Conservation (phyloP, 2,888 invertebrate genomes). For the Rhamnusium bicolor region DNA sequence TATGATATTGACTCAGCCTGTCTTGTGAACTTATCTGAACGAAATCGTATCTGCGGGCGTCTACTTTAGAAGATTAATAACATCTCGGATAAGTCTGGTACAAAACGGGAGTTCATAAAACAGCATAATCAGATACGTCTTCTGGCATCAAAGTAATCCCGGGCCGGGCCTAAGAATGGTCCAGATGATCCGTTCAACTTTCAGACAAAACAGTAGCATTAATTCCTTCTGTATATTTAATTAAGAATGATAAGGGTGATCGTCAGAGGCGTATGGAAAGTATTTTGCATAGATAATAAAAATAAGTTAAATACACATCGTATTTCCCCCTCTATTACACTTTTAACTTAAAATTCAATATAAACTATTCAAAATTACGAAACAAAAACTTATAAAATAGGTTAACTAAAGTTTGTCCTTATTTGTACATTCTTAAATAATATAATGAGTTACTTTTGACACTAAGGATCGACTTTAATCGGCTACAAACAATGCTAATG, state of each 20-base stretch:
- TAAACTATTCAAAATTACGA: too few species aligned
- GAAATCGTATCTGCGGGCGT: slow-evolving; percentile 44
- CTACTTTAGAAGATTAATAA: slow-evolving; percentile 47
- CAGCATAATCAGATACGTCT: slow-evolving; percentile 27
- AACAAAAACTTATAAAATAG: too few species aligned
- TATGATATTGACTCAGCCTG: slow-evolving; percentile 45
- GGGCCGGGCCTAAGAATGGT: not conserved
- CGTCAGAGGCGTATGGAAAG: not conserved
- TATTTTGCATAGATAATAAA: not conserved
- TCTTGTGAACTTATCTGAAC: slow-evolving; percentile 40
- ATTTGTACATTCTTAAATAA: too few species aligned
- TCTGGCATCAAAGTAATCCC: slow-evolving; percentile 26
- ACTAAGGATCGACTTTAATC: too few species aligned
- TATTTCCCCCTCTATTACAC: too few species aligned
- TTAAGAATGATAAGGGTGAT: slow-evolving; percentile 22
- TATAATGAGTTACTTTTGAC: too few species aligned
- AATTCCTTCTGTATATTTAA: slow-evolving; percentile 26
- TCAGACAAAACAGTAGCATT: slow-evolving; percentile 21
- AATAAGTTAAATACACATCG: too few species aligned
- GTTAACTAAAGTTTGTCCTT: too few species aligned
- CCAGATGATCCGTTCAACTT: slow-evolving; percentile 6
- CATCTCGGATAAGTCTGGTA: slow-evolving; percentile 47
- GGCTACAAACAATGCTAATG: too few species aligned
- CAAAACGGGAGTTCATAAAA: slow-evolving; percentile 25
- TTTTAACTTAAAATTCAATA: too few species aligned